Percentiles rank a stretch among this genome's conserved stretches.
Evolutionary conservation across 2,797 vertebrate genomes (phyloP).

Genomic region (Nothura maculosa): DNA sequence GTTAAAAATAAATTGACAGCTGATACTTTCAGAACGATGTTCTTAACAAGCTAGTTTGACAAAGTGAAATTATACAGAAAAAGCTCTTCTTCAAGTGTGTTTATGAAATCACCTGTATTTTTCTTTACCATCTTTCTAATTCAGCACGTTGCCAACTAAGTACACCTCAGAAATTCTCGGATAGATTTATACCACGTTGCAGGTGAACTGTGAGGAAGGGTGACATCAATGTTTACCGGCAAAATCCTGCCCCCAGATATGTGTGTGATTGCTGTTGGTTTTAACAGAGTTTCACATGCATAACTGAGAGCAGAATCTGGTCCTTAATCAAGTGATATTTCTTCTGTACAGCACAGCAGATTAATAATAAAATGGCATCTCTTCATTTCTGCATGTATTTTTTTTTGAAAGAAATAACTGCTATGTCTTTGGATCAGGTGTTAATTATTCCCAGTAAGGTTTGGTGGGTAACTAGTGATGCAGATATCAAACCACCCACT

Average conservation of each 20-base stretch:
- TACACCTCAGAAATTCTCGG: slow-evolving; percentile 55
- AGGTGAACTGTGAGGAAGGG: slow-evolving; percentile 74
- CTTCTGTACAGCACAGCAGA: slow-evolving; percentile 51
- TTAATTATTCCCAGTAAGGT: slow-evolving; percentile 76
- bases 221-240: slow-evolving; percentile 51
- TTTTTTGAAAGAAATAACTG: slow-evolving; percentile 37
- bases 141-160: slow-evolving; percentile 50
- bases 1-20: slow-evolving; percentile 39
- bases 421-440: slow-evolving; percentile 65
- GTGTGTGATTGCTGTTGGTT: neutral
- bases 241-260: slow-evolving; percentile 13
- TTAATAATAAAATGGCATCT: slow-evolving; percentile 79
- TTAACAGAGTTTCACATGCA: neutral
- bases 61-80: slow-evolving; percentile 47
- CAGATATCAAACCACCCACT: slow-evolving; percentile 65
- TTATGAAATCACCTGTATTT: slow-evolving; percentile 52
- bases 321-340: slow-evolving; percentile 68
- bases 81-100: slow-evolving; percentile 7
- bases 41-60: slow-evolving; percentile 28
- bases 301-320: neutral
- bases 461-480: slow-evolving; percentile 73
- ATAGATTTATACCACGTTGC: slow-evolving; percentile 62
- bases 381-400: slow-evolving; percentile 56
- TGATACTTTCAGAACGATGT: neutral
- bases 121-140: slow-evolving; percentile 49